phyloP scores from a whole-genome alignment of 1,140 invertebrate genomes.

The Trichonephila clavipes region DNA sequence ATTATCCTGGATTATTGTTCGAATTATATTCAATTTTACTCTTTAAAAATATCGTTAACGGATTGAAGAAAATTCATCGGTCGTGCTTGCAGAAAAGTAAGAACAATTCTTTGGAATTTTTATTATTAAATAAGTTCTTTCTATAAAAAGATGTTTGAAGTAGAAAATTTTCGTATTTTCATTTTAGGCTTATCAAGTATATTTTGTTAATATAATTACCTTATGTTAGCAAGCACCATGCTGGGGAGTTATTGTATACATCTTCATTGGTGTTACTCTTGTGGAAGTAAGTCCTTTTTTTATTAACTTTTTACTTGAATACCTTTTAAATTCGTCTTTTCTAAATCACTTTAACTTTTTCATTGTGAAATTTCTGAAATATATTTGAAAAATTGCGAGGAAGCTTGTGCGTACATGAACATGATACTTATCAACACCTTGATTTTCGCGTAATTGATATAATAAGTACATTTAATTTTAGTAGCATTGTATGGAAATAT shows the following conservation, averaged over 20 bases:
- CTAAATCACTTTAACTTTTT: background rate
- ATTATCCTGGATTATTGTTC: background rate
- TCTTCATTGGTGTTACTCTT: background rate
- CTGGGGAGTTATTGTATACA: background rate
- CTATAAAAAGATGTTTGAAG: background rate
- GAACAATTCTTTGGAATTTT: background rate
- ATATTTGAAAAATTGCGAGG: background rate
- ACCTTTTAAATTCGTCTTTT: background rate
- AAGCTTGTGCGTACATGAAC: too few relatives aligned
- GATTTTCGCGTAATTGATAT: too few relatives aligned
- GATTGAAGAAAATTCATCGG: background rate
- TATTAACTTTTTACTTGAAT: background rate
- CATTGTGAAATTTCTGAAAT: background rate
- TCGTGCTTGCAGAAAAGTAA: background rate
- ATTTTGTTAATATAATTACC: background rate
- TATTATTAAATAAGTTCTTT: background rate
- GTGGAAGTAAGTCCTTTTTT: background rate
- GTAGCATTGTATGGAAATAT: too few relatives aligned
- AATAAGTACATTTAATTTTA: too few relatives aligned
- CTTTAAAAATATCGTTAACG: background rate
- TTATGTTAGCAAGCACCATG: background rate
- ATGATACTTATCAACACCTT: too few relatives aligned
- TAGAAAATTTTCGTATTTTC: background rate
- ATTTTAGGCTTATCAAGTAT: background rate
- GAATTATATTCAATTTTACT: background rate